phyloP scores from a whole-genome alignment of 2,888 invertebrate genomes.

The Hirudinaria manillensis region DNA sequence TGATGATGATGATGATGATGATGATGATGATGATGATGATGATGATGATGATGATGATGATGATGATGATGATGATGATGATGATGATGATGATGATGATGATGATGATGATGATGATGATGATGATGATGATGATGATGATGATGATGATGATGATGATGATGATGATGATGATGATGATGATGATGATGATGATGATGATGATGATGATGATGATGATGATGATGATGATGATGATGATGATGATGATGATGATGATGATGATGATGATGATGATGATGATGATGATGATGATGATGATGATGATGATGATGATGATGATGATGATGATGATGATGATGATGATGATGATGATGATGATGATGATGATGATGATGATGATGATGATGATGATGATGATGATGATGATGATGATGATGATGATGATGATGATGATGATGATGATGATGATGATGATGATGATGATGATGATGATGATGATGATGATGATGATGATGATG shows the following conservation, averaged over 20 bases:
- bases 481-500: slow-evolving; percentile 9
- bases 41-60: slow-evolving; percentile 19
- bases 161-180: slow-evolving; percentile 28
- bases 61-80: slow-evolving; percentile 16
- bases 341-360: background rate
- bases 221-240: background rate
- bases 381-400: background rate
- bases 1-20: background rate
- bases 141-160: slow-evolving; percentile 26
- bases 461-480: background rate
- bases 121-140: slow-evolving; percentile 30
- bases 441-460: background rate
- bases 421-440: background rate
- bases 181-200: slow-evolving; percentile 19
- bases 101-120: slow-evolving; percentile 23
- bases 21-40: slow-evolving; percentile 23
- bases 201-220: background rate
- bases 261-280: slow-evolving; percentile 6
- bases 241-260: background rate
- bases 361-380: background rate
- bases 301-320: background rate
- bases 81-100: background rate
- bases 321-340: background rate
- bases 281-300: slow-evolving; percentile 11
- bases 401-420: background rate